A percentile compares a stretch with the other conserved stretches of the same genome.
Evolutionary conservation across 2,113 vertebrate species (phyloP).

Genomic region (Chlamydotis undulata): DNA sequence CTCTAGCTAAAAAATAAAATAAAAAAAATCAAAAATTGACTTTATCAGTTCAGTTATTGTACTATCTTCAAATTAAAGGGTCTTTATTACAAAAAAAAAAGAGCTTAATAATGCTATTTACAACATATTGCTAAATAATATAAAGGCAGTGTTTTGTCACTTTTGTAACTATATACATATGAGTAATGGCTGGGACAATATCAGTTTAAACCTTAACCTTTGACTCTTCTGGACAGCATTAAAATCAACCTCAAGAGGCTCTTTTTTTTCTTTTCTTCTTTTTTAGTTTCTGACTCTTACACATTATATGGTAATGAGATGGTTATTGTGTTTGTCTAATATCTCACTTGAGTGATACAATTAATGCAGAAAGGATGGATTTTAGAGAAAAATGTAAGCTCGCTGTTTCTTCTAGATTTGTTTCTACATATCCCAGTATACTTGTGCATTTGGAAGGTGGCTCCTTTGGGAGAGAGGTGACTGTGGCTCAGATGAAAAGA

Average conservation of each 20-base stretch:
- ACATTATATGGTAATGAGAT: slow-evolving; percentile 41
- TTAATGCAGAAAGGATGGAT: slow-evolving; percentile 54
- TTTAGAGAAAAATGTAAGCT: slow-evolving; percentile 47
- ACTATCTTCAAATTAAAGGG: slow-evolving; percentile 88
- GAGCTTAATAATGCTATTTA: slow-evolving; percentile 95
- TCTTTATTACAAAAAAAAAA: slow-evolving; percentile 92
- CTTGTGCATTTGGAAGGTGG: slow-evolving; percentile 55
- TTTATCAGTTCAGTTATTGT: slow-evolving; percentile 85
- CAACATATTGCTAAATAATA: slow-evolving; percentile 99
- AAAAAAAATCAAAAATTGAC: slow-evolving; percentile 84
- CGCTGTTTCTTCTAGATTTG: slow-evolving; percentile 35
- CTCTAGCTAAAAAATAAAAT: slow-evolving; percentile 84
- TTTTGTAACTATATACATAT: slow-evolving; percentile 87
- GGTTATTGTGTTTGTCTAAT: slow-evolving; percentile 5
- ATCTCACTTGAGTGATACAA: background rate
- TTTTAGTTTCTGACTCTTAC: slow-evolving; percentile 30
- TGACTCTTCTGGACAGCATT: slow-evolving; percentile 74
- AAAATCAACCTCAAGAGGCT: slow-evolving; percentile 64
- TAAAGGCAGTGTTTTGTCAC: slow-evolving; percentile 95
- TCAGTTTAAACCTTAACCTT: slow-evolving; percentile 73
- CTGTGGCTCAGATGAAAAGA: slow-evolving; percentile 71
- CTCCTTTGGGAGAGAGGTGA: slow-evolving; percentile 66
- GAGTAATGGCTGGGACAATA: slow-evolving; percentile 80
- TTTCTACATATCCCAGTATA: slow-evolving; percentile 39
- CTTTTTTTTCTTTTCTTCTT: background rate